Evolutionary conservation across 2,888 invertebrate genomes (phyloP).

Genomic region (Labia minor): DNA sequence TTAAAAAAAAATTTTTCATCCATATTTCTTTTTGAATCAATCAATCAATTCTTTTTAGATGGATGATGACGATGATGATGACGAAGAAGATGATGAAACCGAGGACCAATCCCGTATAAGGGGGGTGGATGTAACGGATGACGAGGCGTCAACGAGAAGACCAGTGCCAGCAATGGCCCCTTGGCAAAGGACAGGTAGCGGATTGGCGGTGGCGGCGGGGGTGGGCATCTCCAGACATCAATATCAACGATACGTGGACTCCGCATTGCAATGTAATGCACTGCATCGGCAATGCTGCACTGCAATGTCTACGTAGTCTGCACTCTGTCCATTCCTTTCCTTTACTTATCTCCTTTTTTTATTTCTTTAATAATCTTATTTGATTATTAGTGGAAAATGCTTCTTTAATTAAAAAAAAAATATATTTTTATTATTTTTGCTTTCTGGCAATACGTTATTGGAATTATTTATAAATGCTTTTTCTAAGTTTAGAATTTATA

Average conservation of each 20-base stretch:
- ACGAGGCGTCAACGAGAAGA: constrained; percentile 21
- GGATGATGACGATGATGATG: constrained; percentile 42
- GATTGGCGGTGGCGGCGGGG: not conserved
- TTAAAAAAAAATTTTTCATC: constrained; percentile 17
- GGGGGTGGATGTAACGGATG: constrained; percentile 29
- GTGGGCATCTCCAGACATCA: constrained; percentile 53
- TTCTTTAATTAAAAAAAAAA: too few species aligned
- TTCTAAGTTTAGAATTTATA: too few species aligned
- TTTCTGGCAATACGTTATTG: too few species aligned
- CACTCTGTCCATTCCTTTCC: not conserved
- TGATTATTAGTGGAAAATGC: not conserved
- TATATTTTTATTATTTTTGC: too few species aligned
- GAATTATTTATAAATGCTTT: too few species aligned
- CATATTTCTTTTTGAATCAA: too few species aligned
- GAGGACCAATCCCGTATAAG: too few species aligned
- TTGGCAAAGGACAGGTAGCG: constrained; percentile 36
- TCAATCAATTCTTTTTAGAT: constrained; percentile 30
- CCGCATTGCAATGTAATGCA: constrained; percentile 64
- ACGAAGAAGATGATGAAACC: constrained; percentile 36
- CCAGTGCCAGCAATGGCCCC: constrained; percentile 27
- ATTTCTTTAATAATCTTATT: not conserved
- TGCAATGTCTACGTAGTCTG: not conserved
- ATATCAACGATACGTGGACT: constrained; percentile 68
- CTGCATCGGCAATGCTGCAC: not conserved
- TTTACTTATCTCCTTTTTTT: not conserved